Base-by-base conservation (phyloP, 1,140 invertebrate species). In the Luehdorfia chinensis region DNA sequence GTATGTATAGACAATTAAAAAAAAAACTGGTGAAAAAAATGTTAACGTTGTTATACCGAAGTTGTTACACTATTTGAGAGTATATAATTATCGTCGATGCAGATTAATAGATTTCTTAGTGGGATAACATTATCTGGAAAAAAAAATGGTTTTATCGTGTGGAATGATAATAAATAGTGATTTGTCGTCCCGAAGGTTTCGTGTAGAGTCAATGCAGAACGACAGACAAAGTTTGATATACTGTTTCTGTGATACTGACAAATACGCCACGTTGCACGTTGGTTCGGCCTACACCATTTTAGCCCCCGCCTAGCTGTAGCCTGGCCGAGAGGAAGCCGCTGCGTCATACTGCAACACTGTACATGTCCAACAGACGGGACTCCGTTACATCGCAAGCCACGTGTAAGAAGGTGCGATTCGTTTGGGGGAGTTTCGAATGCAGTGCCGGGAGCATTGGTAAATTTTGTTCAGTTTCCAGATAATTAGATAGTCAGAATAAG, bases 21-120 rank as follows among this genome's bases (percentile, higher is more conserved):
- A 66, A 62, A 64, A 55, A 70, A 76, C 70, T 73, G 63, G 65
- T 69, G 11, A 39, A 41, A 74, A 66, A 54, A 80, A 81, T 79
- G 79, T 87, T 87, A 81, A 31, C 19, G 84, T 88, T 87, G 84
- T 88, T 88, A 87, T 88, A 84, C 74, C 77, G 74, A 87, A 86
- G 78, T 87, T 87, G 84, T 88, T 88, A 87, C 80, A 87, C 84
- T 87, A 87, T 87, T 87, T 87, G 86, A 87, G 83, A 87, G 83
- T 84, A 83, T 85, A 81, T 81, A 66, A 72, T 71, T 70, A 71
- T 63, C 68, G 70, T 68, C 67, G 61, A 72, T 77, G 69, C 63
- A 50, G 50, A 60, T 64, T 68, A 60, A 69, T 58, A 62, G 66
- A 64, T 63, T 68, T 75, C 66, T 72, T 75, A 79, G 72, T 73